Conservation (phyloP, 2,113 vertebrate species). For the Saimiri boliviensis region DNA sequence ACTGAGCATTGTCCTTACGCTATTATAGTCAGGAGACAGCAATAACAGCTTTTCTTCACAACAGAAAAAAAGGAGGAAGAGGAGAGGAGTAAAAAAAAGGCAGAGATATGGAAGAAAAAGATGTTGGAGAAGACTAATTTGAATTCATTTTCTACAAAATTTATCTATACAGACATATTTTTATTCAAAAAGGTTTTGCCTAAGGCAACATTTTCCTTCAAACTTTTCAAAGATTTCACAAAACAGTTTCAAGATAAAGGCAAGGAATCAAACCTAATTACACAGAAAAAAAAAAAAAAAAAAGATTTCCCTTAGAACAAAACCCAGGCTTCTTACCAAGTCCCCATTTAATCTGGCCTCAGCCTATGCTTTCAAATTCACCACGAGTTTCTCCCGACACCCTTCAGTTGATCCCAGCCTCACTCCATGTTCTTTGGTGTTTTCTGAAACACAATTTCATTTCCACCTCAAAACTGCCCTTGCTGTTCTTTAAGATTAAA, state of each 20-base stretch:
- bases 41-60: neutral
- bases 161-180: neutral
- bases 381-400: neutral
- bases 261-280: neutral
- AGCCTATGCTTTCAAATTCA: neutral
- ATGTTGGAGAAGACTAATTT: neutral
- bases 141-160: neutral
- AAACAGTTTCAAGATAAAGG: neutral
- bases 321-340: neutral
- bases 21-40: neutral
- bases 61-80: rapidly evolving
- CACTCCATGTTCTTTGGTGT: neutral
- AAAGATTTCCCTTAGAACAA: neutral
- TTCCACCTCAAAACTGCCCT: neutral
- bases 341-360: neutral
- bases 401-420: neutral
- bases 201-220: neutral
- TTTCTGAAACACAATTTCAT: neutral
- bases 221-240: neutral
- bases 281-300: neutral
- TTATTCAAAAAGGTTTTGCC: neutral
- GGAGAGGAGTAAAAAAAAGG: neutral
- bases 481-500: neutral
- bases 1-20: neutral
- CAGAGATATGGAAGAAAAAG: neutral